Evolutionary conservation across 2,888 invertebrate genomes (phyloP).

Genomic region (Sarcophaga rosellei): DNA sequence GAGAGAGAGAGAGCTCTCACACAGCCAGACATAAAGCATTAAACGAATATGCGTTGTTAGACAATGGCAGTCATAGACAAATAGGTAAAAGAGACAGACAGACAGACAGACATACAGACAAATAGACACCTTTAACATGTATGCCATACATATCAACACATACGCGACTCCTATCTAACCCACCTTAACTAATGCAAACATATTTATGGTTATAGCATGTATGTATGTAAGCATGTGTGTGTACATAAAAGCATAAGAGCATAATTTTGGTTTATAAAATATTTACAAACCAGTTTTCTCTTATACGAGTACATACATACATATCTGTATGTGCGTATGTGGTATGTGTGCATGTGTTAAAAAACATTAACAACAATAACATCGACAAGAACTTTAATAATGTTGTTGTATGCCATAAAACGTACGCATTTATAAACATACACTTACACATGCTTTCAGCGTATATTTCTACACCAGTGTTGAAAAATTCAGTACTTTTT

Average conservation of each 20-base stretch:
- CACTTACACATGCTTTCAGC: not conserved
- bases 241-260: constrained; percentile 36
- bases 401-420: constrained; percentile 38
- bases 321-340: not conserved
- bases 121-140: not conserved
- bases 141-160: not conserved
- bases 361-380: not conserved
- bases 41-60: not conserved
- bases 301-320: not conserved
- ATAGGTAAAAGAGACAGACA: not conserved
- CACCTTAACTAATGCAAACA: too few species aligned
- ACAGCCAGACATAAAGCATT: not conserved
- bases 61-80: not conserved
- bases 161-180: not conserved
- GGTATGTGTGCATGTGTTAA: not conserved
- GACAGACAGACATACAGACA: not conserved
- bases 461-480: not conserved
- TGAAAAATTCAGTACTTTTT: too few species aligned
- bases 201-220: too few species aligned
- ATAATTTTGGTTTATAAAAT: constrained; percentile 57
- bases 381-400: not conserved
- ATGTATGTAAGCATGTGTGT: not conserved
- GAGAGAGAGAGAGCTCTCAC: not conserved
- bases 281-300: constrained; percentile 40
- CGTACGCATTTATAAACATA: not conserved